Conservation (phyloP, 1,140 invertebrate species). For the Drosophila triauraria region DNA sequence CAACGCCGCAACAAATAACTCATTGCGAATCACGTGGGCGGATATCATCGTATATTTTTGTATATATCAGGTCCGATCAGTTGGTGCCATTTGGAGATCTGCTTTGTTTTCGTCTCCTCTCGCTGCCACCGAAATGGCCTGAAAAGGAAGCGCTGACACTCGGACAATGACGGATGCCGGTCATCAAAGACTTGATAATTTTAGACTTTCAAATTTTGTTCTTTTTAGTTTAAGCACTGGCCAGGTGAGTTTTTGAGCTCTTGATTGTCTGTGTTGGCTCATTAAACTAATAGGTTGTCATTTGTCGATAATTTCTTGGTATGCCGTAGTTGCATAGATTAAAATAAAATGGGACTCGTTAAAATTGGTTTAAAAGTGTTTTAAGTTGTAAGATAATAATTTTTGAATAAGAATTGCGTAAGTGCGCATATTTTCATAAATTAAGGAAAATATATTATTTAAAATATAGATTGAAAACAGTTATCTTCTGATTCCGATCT, state of each 20-base stretch:
- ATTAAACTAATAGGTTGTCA: slow-evolving; percentile 36
- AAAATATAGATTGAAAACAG: too few relatives aligned
- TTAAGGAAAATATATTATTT: too few relatives aligned
- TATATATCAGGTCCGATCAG: slow-evolving; percentile 28
- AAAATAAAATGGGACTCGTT: not conserved
- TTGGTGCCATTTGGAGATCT: slow-evolving; percentile 7
- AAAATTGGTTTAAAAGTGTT: not conserved
- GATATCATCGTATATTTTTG: slow-evolving; percentile 6
- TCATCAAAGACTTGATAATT: slow-evolving; percentile 32
- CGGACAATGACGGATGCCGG: slow-evolving; percentile 64
- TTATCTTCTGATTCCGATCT: too few relatives aligned
- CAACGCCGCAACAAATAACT: slow-evolving; percentile 33
- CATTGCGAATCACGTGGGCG: slow-evolving; percentile 29
- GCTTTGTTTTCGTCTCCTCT: slow-evolving; percentile 26
- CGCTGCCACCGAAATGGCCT: slow-evolving; percentile 21
- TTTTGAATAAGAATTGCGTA: too few relatives aligned
- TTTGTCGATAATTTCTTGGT: not conserved
- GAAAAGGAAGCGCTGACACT: slow-evolving; percentile 66
- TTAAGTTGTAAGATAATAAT: not conserved
- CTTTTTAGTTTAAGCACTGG: slow-evolving; percentile 29
- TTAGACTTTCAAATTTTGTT: slow-evolving; percentile 28
- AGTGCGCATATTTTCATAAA: too few relatives aligned
- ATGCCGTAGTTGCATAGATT: not conserved
- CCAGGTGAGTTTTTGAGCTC: slow-evolving; percentile 60
- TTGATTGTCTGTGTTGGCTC: slow-evolving; percentile 47